Conservation (phyloP, 2,113 vertebrate genomes). For the Macroglossus sobrinus region DNA sequence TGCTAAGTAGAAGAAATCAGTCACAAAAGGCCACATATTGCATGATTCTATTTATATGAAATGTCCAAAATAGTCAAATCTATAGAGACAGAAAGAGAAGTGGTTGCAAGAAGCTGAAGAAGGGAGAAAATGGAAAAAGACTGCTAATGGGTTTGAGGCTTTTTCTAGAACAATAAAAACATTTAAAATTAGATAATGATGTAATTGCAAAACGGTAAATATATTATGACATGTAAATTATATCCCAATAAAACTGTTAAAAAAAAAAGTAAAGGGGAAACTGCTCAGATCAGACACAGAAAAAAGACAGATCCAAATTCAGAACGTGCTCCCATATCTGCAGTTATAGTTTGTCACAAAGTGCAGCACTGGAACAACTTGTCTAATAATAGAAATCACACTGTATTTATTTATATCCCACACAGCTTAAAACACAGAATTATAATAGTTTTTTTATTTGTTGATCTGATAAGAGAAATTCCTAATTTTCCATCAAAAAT, state of each 20-base stretch:
- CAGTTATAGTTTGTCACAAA: background rate
- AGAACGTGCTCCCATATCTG: background rate
- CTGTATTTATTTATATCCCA: background rate
- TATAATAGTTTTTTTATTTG: constrained; percentile 28
- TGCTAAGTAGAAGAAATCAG: background rate
- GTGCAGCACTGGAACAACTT: background rate
- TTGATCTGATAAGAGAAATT: background rate
- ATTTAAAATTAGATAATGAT: constrained; percentile 4
- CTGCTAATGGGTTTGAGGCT: background rate
- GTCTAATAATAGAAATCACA: background rate
- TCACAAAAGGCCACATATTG: background rate
- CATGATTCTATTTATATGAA: background rate
- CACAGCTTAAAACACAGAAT: background rate
- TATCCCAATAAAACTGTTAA: background rate
- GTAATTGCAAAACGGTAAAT: background rate
- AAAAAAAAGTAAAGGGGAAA: background rate
- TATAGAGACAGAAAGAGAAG: background rate
- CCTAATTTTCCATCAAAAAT: background rate
- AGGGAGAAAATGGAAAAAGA: background rate
- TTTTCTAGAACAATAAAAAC: constrained; percentile 3
- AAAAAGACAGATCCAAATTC: background rate
- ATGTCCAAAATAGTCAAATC: background rate
- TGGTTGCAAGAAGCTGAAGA: background rate
- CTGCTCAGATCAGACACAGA: background rate
- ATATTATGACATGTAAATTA: background rate